Evolutionary conservation across 2,113 vertebrate species (phyloP).

Genomic region (Vanacampus margaritifer): DNA sequence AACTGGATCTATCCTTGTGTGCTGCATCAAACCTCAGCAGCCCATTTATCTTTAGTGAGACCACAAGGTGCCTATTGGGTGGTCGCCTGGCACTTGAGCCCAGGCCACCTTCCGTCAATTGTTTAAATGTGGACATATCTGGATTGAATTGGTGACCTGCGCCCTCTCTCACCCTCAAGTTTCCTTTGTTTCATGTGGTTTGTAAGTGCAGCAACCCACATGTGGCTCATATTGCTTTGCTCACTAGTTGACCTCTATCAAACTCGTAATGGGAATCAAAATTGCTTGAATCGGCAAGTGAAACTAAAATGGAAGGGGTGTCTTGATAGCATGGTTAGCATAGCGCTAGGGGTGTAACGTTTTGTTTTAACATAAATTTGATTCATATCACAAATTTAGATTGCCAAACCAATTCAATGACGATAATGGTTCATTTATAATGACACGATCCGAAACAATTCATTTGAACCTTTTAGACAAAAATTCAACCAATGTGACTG

Average conservation of each 20-base stretch:
- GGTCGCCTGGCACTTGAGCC: slow-evolving; percentile 60
- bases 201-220: slow-evolving; percentile 46
- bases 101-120: slow-evolving; percentile 56
- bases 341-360: too few species aligned
- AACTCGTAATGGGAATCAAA: slow-evolving; percentile 36
- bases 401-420: too few species aligned
- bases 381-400: too few species aligned
- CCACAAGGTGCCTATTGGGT: slow-evolving; percentile 61
- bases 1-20: slow-evolving; percentile 60
- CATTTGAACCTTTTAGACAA: too few species aligned
- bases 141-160: slow-evolving; percentile 55
- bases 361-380: too few species aligned
- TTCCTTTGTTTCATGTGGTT: slow-evolving; percentile 65
- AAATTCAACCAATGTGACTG: too few species aligned
- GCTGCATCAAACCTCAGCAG: slow-evolving; percentile 43
- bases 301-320: slow-evolving; percentile 17
- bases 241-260: slow-evolving; percentile 39
- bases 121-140: slow-evolving; percentile 65
- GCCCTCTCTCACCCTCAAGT: slow-evolving; percentile 41
- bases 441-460: too few species aligned
- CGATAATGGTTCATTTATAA: too few species aligned
- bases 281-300: slow-evolving; percentile 35
- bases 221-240: slow-evolving; percentile 63
- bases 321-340: slow-evolving; percentile 14
- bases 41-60: slow-evolving; percentile 64